These are phyloP conservation scores for Haplochromis burtoni DNA, from an alignment of 2,113 vertebrate species.

Conservation along the genomic window DNA sequence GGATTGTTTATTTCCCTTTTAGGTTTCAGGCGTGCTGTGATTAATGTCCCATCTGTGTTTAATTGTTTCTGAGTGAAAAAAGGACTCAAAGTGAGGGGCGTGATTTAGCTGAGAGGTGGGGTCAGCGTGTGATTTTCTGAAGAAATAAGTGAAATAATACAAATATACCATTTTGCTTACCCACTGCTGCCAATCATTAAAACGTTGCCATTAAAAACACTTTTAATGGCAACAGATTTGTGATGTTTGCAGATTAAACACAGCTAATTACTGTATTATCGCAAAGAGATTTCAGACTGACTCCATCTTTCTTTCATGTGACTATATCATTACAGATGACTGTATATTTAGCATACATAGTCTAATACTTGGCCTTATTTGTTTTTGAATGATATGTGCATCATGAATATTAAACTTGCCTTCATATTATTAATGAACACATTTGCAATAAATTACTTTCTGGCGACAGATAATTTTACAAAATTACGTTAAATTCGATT, in stretches of 20 bases:
- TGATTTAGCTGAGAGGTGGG: not conserved
- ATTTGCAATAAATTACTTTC: not conserved
- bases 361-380: not conserved
- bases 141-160: not conserved
- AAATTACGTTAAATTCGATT: not conserved
- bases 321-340: not conserved
- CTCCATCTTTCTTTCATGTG: not conserved
- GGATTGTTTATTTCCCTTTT: not conserved
- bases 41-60: not conserved
- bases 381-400: not conserved
- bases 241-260: not conserved
- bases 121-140: not conserved
- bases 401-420: fast-evolving
- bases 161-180: fast-evolving
- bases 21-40: not conserved
- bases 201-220: fast-evolving
- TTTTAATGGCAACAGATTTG: not conserved
- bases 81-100: not conserved
- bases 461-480: not conserved
- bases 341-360: not conserved
- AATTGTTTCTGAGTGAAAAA: not conserved
- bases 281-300: not conserved
- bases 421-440: not conserved
- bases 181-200: not conserved
- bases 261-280: not conserved